Evolutionary conservation across 2,113 vertebrate species (phyloP).

Genomic region (Acanthochromis polyacanthus): DNA sequence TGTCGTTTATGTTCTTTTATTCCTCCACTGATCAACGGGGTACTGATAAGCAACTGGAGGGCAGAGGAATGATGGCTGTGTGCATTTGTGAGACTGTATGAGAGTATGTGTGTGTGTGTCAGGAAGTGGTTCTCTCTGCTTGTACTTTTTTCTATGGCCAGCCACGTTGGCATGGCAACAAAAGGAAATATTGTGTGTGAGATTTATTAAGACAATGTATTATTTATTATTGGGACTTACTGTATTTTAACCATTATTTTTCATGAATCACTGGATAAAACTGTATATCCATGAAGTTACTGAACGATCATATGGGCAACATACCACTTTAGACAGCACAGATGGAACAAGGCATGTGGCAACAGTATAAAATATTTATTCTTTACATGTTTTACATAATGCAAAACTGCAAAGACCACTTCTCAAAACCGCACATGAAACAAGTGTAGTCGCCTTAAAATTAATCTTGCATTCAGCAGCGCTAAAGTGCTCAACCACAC

Average conservation of each 20-base stretch:
- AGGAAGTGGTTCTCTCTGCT: slow-evolving; percentile 13
- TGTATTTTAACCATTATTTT: slow-evolving; percentile 59
- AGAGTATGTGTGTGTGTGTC: slow-evolving; percentile 3
- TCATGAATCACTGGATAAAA: slow-evolving; percentile 45
- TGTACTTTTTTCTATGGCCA: slow-evolving; percentile 8
- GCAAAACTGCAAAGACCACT: slow-evolving; percentile 50
- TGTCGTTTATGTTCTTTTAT: slow-evolving; percentile 57
- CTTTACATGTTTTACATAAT: slow-evolving; percentile 51
- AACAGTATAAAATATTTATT: slow-evolving; percentile 44
- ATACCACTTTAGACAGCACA: slow-evolving; percentile 44
- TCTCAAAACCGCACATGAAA: slow-evolving; percentile 43
- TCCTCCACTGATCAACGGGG: slow-evolving; percentile 39
- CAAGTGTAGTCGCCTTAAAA: slow-evolving; percentile 46
- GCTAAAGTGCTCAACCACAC: slow-evolving; percentile 50
- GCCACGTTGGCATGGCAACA: slow-evolving; percentile 62
- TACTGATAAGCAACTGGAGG: slow-evolving; percentile 16
- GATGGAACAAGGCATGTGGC: slow-evolving; percentile 24
- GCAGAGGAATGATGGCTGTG: slow-evolving; percentile 13
- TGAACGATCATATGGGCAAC: not conserved
- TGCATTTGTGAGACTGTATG: slow-evolving; percentile 13
- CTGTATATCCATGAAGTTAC: not conserved
- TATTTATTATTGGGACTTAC: slow-evolving; percentile 64
- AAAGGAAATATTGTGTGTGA: slow-evolving; percentile 34
- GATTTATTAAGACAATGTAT: slow-evolving; percentile 47
- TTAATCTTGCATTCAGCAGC: slow-evolving; percentile 42